These are phyloP conservation scores for Pteria penguin DNA, from an alignment of 2,888 invertebrate species.

Conservation along the genomic window DNA sequence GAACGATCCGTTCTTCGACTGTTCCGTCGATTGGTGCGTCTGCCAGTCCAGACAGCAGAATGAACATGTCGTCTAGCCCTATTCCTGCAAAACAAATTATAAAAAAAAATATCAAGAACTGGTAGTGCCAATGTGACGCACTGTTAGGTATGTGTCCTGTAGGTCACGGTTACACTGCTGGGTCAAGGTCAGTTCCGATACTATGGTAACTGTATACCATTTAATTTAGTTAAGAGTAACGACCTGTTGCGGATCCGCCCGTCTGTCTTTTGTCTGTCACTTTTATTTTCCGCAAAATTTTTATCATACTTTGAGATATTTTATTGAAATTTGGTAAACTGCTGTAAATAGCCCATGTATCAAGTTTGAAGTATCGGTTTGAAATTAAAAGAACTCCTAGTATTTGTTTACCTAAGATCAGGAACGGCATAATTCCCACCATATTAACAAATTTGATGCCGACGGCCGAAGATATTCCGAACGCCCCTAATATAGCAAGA, in stretches of 20 bases:
- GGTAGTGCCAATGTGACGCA: no score
- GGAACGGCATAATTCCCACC: constrained; percentile 66
- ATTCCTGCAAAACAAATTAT: constrained; percentile 48
- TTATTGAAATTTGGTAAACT: no score
- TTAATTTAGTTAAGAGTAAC: no score
- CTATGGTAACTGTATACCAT: no score
- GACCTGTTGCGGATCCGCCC: no score
- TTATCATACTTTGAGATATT: background rate
- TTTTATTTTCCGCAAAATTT: background rate
- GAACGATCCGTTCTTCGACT: constrained; percentile 50
- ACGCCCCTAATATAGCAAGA: constrained; percentile 60
- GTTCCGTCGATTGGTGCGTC: constrained; percentile 24
- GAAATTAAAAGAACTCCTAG: background rate
- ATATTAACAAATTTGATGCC: constrained; percentile 63
- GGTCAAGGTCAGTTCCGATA: no score
- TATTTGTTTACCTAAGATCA: constrained; percentile 58
- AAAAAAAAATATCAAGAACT: no score
- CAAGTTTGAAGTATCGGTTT: background rate
- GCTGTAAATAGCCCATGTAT: no score
- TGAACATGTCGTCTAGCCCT: constrained; percentile 62
- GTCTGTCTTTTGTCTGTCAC: background rate
- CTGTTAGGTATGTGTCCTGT: no score
- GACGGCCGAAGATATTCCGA: constrained; percentile 59
- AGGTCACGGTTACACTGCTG: no score
- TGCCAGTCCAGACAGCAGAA: constrained; percentile 56